A percentile compares a stretch with the other conserved stretches of the same genome.
Evolutionary conservation across 2,888 invertebrate species (phyloP).

Genomic region (Temnothorax ravouxi): DNA sequence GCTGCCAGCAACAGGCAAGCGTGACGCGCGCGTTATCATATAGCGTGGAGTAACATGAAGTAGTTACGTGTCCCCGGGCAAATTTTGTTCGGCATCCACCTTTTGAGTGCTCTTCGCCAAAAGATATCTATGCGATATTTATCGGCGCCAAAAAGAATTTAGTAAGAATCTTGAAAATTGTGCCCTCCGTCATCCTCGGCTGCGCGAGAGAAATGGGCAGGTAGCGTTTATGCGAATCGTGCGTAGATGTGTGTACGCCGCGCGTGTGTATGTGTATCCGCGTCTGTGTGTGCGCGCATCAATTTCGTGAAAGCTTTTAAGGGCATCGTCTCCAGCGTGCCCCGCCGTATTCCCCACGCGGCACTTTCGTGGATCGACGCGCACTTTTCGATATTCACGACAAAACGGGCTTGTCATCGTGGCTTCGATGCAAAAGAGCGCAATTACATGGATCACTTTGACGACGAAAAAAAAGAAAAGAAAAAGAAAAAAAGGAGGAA

Average conservation of each 20-base stretch:
- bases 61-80: not conserved
- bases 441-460: conserved; percentile 61
- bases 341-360: conserved; percentile 25
- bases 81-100: conserved; percentile 18
- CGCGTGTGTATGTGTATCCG: not conserved
- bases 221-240: not conserved
- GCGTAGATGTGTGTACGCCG: too few relatives aligned
- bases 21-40: not conserved
- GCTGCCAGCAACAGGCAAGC: conserved; percentile 26
- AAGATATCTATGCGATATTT: conserved; percentile 27
- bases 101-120: not conserved
- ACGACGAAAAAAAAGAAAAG: conserved; percentile 12
- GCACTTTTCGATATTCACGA: conserved; percentile 52
- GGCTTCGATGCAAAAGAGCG: conserved; percentile 53
- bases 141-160: conserved; percentile 11
- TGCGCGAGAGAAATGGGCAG: not conserved
- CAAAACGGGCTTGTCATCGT: conserved; percentile 57
- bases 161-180: conserved; percentile 26
- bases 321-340: conserved; percentile 36
- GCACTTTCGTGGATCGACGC: conserved; percentile 50
- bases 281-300: conserved; percentile 7
- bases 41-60: not conserved
- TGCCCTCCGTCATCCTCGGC: not conserved
- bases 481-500: not conserved
- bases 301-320: conserved; percentile 54